These are phyloP conservation scores for Blera fallax DNA, from an alignment of 2,888 invertebrate species.

Conservation along the genomic window DNA sequence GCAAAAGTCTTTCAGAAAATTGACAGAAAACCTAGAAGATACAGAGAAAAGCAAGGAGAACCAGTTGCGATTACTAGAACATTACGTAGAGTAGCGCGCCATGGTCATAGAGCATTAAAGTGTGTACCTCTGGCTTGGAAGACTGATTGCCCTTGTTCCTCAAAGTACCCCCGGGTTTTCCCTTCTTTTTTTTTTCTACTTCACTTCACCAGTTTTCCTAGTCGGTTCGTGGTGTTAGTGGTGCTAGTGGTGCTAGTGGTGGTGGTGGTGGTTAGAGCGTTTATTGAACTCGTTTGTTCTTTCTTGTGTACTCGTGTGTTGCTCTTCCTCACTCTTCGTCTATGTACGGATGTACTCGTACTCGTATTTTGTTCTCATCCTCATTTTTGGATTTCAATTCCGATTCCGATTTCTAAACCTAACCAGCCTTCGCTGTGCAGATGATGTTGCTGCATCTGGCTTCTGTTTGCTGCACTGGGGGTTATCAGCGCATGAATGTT, in stretches of 20 bases:
- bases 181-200: not conserved
- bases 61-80: conserved; percentile 52
- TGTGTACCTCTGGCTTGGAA: conserved; percentile 30
- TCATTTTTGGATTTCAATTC: conserved; percentile 48
- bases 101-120: conserved; percentile 47
- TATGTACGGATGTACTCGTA: not conserved
- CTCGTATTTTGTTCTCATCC: not conserved
- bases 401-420: conserved; percentile 64
- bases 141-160: conserved; percentile 43
- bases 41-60: conserved; percentile 17
- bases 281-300: conserved; percentile 61
- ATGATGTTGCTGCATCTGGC: conserved; percentile 50
- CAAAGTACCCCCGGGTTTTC: not conserved
- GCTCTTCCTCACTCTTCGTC: too few species aligned
- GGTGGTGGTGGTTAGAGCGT: conserved; percentile 6
- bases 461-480: conserved; percentile 50
- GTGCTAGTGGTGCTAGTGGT: not conserved
- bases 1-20: conserved; percentile 54
- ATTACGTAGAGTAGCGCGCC: conserved; percentile 9
- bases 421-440: conserved; percentile 45
- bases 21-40: conserved; percentile 36
- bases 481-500: conserved; percentile 69
- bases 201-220: not conserved
- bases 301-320: not conserved
- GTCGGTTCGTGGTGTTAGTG: not conserved